Conservation (phyloP, 2,797 vertebrate species). For the Siniperca obscura region DNA sequence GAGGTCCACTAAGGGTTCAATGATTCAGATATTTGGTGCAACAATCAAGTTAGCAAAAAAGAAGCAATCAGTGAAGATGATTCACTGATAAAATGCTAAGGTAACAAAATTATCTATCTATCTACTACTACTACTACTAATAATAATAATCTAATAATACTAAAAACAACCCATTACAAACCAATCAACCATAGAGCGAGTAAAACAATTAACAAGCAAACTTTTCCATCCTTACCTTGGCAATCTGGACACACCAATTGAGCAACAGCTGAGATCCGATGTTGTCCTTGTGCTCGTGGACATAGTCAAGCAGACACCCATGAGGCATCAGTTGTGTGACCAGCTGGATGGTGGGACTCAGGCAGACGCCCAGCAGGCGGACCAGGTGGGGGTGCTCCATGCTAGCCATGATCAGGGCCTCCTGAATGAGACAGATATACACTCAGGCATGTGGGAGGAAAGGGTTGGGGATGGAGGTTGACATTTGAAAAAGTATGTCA, state of each 20-base stretch:
- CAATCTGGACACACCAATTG: slow-evolving; percentile 99
- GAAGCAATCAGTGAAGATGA: neutral
- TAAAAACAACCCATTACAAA: neutral
- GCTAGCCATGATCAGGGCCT: slow-evolving; percentile 99
- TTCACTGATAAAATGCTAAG: neutral
- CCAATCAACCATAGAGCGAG: neutral
- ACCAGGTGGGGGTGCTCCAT: slow-evolving; percentile 98
- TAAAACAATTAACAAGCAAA: neutral
- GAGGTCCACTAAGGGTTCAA: neutral
- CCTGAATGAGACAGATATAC: slow-evolving; percentile 83
- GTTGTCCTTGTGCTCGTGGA: slow-evolving; percentile 97
- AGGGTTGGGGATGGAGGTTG: neutral
- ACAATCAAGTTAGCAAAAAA: neutral
- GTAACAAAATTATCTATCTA: neutral
- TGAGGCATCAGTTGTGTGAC: slow-evolving; percentile 99
- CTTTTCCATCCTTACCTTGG: slow-evolving; percentile 88
- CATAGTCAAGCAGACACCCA: slow-evolving; percentile 95
- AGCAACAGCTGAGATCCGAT: slow-evolving; percentile 97
- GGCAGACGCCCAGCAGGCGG: slow-evolving; percentile 92
- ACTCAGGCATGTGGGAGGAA: slow-evolving; percentile 70
- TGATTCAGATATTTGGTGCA: neutral
- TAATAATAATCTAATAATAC: neutral
- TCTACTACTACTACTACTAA: too few species aligned
- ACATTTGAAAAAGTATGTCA: neutral
- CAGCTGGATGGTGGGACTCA: slow-evolving; percentile 97